phyloP scores from a whole-genome alignment of 2,888 invertebrate genomes.

The Yponomeuta sedellus region DNA sequence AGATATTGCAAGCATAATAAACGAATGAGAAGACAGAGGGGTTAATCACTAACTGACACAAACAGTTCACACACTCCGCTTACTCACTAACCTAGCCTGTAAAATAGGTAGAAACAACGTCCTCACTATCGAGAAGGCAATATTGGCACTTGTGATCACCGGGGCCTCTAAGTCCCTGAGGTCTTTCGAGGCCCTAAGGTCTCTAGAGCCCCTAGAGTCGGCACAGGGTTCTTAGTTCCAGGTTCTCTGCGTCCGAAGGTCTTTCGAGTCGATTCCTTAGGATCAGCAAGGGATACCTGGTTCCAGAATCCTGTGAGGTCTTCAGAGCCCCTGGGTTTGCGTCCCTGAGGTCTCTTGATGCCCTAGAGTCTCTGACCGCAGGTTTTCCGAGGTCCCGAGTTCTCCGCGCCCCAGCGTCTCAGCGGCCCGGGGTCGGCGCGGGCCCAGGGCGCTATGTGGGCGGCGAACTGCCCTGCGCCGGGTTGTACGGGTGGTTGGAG shows the following conservation, averaged over 20 bases:
- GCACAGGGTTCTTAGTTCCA: too few species aligned
- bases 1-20: slow-evolving; percentile 33
- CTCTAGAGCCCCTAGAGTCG: slow-evolving; percentile 14
- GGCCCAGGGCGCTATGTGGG: slow-evolving; percentile 52
- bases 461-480: slow-evolving; percentile 63
- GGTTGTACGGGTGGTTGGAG: slow-evolving; percentile 90
- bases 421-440: slow-evolving; percentile 9
- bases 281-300: too few species aligned
- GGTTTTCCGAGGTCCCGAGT: neutral
- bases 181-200: slow-evolving; percentile 33
- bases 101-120: slow-evolving; percentile 73
- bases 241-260: slow-evolving; percentile 24
- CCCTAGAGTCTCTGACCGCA: neutral
- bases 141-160: slow-evolving; percentile 74
- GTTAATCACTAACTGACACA: slow-evolving; percentile 32
- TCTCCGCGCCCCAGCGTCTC: too few species aligned
- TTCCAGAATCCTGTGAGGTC: too few species aligned
- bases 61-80: slow-evolving; percentile 55
- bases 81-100: slow-evolving; percentile 72
- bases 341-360: neutral
- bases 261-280: too few species aligned
- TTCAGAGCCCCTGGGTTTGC: slow-evolving; percentile 13
- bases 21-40: neutral
- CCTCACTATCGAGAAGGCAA: slow-evolving; percentile 76
- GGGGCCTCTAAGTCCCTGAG: slow-evolving; percentile 50